Conservation (phyloP, 2,888 invertebrate genomes). For the Folsomia manolachei region DNA sequence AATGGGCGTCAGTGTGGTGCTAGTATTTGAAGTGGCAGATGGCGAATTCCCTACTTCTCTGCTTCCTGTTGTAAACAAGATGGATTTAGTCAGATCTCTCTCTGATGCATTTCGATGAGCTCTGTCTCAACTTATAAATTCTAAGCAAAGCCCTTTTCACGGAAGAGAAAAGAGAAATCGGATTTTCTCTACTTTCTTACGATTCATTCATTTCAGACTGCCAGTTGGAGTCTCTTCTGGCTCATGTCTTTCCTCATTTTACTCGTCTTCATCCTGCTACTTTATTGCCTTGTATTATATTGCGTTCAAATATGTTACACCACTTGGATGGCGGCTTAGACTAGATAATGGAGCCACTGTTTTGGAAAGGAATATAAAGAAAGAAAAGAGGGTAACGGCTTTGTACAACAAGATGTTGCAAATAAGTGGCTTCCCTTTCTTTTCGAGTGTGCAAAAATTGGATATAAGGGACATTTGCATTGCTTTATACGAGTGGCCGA, state of each 20-base stretch:
- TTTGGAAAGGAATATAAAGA: too few relatives aligned
- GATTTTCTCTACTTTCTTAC: conserved; percentile 10
- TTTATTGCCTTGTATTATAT: not conserved
- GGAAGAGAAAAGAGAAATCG: conserved; percentile 7
- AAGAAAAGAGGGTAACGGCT: too few relatives aligned
- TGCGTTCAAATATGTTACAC: not conserved
- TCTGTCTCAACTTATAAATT: not conserved
- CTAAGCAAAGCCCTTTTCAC: not conserved
- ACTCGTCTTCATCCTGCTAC: not conserved
- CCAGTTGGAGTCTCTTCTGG: too few relatives aligned
- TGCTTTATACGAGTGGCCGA: too few relatives aligned
- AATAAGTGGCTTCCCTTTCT: too few relatives aligned
- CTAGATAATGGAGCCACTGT: too few relatives aligned
- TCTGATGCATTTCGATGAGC: conserved; percentile 15
- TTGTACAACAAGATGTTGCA: too few relatives aligned
- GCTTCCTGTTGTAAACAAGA: conserved; percentile 6
- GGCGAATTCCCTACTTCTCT: conserved; percentile 11
- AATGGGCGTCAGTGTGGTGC: too few relatives aligned
- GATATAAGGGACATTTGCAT: too few relatives aligned
- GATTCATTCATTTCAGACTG: not conserved
- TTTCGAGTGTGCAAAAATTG: too few relatives aligned
- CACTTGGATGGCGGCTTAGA: too few relatives aligned
- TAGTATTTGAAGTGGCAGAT: too few relatives aligned
- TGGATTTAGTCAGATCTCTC: conserved; percentile 6
- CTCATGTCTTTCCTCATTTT: not conserved